These are phyloP conservation scores for Dolichomitus sp. DNA, from an alignment of 2,888 invertebrate genomes.

Conservation along the genomic window DNA sequence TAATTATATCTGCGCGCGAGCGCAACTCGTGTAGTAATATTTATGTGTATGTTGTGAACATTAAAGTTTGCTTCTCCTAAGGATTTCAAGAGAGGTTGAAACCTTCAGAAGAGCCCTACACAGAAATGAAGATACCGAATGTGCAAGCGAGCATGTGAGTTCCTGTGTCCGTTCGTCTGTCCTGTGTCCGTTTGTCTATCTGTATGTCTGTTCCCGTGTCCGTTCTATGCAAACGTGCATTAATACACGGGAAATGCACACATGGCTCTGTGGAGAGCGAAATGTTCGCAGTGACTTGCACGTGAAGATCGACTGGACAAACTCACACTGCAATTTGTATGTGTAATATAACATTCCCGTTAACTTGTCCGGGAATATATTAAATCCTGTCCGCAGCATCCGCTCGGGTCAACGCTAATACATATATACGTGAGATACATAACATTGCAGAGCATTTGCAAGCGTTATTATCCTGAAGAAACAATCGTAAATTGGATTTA, in stretches of 20 bases:
- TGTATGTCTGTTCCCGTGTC: not conserved
- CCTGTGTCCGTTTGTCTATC: conserved; percentile 17
- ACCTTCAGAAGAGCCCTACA: conserved; percentile 10
- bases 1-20: conserved; percentile 62
- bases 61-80: not conserved
- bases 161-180: conserved; percentile 28
- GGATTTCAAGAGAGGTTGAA: conserved; percentile 12
- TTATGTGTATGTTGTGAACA: conserved; percentile 3
- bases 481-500: conserved; percentile 40
- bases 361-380: conserved; percentile 33
- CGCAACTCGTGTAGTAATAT: conserved; percentile 12
- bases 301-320: not conserved
- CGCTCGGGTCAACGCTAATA: conserved; percentile 2
- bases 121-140: conserved; percentile 37
- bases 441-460: conserved; percentile 1
- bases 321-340: conserved; percentile 2
- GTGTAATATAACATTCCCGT: conserved; percentile 15
- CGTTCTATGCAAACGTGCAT: not conserved
- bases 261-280: not conserved
- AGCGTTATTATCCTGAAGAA: conserved; percentile 12
- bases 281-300: not conserved
- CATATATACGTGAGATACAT: not conserved
- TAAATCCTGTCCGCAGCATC: conserved; percentile 17
- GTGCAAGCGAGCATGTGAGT: conserved; percentile 40
- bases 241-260: conserved; percentile 1